These are phyloP conservation scores for Mactra quadrangularis DNA, from an alignment of 1,140 invertebrate species.

Conservation along the genomic window DNA sequence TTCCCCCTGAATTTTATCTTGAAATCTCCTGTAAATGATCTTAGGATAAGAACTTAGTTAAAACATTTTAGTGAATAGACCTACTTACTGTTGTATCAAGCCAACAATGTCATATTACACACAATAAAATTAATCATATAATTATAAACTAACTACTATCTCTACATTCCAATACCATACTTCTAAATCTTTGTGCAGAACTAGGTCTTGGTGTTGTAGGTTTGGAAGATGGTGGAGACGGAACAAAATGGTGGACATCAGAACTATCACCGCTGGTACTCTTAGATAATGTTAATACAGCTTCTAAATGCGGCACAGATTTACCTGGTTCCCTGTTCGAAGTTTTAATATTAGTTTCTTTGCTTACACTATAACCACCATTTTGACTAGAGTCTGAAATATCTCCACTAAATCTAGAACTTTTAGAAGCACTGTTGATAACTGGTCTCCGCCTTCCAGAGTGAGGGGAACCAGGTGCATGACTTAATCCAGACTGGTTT, in stretches of 20 bases:
- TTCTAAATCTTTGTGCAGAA: slow-evolving; percentile 73
- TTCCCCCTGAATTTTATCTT: too few species aligned
- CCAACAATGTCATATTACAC: too few species aligned
- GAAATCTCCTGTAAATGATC: too few species aligned
- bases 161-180: slow-evolving; percentile 73
- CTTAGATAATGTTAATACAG: slow-evolving; percentile 49
- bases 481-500: not conserved
- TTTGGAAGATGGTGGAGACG: slow-evolving; percentile 59
- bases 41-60: too few species aligned
- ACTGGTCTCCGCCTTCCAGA: not conserved
- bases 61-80: too few species aligned
- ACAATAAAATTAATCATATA: too few species aligned
- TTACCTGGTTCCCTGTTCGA: not conserved
- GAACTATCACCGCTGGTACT: slow-evolving; percentile 27
- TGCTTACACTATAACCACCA: not conserved
- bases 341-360: not conserved
- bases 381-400: not conserved
- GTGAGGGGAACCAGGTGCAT: not conserved
- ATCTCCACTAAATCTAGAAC: not conserved
- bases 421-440: not conserved
- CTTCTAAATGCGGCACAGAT: not conserved
- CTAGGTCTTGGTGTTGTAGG: slow-evolving; percentile 65
- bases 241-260: slow-evolving; percentile 31
- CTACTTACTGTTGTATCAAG: too few species aligned
- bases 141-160: slow-evolving; percentile 59